phyloP scores from a whole-genome alignment of 1,140 invertebrate genomes.

The Cherax destructor region DNA sequence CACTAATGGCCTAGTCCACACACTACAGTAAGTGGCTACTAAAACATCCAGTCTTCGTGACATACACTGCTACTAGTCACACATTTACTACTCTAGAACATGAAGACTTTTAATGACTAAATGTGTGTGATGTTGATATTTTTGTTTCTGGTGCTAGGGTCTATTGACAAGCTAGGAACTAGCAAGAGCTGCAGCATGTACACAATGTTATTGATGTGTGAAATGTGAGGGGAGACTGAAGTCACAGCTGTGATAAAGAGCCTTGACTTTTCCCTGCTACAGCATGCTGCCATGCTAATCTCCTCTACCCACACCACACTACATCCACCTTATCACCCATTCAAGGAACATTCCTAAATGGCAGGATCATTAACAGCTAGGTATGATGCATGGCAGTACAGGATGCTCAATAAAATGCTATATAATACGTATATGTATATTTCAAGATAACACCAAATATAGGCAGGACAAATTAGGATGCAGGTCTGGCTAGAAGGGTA shows the following conservation, averaged over 20 bases:
- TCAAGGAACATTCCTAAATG: neutral
- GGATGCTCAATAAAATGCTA: conserved; percentile 37
- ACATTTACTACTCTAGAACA: neutral
- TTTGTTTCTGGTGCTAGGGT: neutral
- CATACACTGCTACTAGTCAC: neutral
- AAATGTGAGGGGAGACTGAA: neutral
- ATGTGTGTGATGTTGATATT: neutral
- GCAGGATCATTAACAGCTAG: neutral
- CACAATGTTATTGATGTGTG: neutral
- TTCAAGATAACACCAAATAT: conserved; percentile 17
- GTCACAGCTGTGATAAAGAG: neutral
- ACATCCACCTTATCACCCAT: neutral
- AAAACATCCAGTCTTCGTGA: neutral
- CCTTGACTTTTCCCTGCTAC: neutral
- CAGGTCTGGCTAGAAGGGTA: conserved; percentile 42
- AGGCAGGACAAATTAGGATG: conserved; percentile 18
- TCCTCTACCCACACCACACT: neutral
- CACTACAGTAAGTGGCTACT: too few species aligned
- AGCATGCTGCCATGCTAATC: neutral
- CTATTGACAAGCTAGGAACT: neutral
- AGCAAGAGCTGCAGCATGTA: neutral
- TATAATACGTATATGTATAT: neutral
- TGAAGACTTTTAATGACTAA: neutral
- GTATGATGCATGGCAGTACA: neutral
- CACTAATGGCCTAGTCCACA: too few species aligned